phyloP scores from a whole-genome alignment of 2,113 vertebrate species.

The Eulemur rufifrons region DNA sequence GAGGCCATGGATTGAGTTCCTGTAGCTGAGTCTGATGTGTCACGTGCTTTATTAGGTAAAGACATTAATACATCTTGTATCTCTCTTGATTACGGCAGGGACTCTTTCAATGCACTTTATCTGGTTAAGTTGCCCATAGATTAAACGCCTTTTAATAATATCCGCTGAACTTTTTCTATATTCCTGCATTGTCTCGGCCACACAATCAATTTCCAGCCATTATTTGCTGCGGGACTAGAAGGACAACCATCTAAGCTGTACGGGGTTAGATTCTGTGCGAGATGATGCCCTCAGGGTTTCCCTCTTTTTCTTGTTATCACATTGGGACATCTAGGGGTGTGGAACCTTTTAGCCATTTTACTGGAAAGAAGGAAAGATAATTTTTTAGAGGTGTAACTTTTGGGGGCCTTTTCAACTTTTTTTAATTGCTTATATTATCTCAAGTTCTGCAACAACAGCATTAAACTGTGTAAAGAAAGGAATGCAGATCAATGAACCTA shows the following conservation, averaged over 20 bases:
- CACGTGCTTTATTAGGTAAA: background rate
- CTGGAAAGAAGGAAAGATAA: background rate
- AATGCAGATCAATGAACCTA: too few relatives aligned
- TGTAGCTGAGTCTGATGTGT: background rate
- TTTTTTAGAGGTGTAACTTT: background rate
- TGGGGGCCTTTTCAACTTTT: background rate
- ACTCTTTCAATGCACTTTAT: background rate
- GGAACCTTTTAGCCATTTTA: background rate
- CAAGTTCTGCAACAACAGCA: background rate
- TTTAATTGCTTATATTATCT: background rate
- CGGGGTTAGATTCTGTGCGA: background rate
- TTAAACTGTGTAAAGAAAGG: background rate
- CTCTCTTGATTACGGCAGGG: background rate
- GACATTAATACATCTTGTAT: too few relatives aligned
- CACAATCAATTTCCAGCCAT: background rate
- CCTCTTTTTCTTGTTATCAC: background rate
- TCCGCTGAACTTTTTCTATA: background rate
- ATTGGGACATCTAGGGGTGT: accelerated
- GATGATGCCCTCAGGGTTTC: background rate
- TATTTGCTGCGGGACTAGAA: too few relatives aligned
- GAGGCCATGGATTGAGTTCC: accelerated
- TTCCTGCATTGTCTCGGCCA: background rate
- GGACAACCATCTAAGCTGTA: background rate
- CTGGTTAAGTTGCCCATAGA: background rate
- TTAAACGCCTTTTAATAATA: background rate